Percentiles rank a stretch among this genome's conserved stretches.
Conservation (phyloP, 2,797 vertebrate genomes). For the Muraenolepis orangiensis region DNA sequence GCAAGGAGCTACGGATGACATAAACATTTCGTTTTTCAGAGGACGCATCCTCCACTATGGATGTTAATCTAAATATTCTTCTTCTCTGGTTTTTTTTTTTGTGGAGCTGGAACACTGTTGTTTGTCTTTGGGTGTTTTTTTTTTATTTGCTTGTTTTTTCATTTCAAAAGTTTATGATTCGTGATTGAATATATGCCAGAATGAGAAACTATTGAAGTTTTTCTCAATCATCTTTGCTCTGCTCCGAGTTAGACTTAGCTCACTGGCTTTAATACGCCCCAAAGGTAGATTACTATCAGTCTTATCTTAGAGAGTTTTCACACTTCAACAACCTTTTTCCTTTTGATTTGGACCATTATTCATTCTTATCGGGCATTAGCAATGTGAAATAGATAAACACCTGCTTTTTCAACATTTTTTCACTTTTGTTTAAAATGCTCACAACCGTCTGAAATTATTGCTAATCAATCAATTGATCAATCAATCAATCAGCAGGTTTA, state of each 20-base stretch:
- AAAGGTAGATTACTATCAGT: neutral
- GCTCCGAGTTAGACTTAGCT: neutral
- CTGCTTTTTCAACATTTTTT: too few relatives aligned
- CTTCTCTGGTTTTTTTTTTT: neutral
- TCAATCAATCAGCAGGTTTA: too few relatives aligned
- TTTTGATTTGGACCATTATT: neutral
- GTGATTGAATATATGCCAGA: conserved; percentile 48
- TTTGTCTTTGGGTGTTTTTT: too few relatives aligned
- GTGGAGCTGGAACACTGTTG: neutral
- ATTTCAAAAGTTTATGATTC: conserved; percentile 38
- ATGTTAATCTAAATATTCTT: conserved; percentile 17
- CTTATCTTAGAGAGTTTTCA: neutral
- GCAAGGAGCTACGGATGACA: conserved; percentile 20
- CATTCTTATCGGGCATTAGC: neutral
- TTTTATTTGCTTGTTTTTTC: too few relatives aligned
- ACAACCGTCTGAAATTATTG: neutral
- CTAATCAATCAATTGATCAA: too few relatives aligned
- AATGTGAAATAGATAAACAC: too few relatives aligned
- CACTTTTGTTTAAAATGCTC: neutral
- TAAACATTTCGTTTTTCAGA: too few relatives aligned
- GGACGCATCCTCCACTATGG: conserved; percentile 29
- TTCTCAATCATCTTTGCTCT: conserved; percentile 25
- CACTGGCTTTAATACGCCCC: neutral
- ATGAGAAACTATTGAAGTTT: conserved; percentile 39
- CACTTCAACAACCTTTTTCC: too few relatives aligned